Evolutionary conservation across 2,113 vertebrate species (phyloP).

Genomic region (Eulacestoma nigropectus): DNA sequence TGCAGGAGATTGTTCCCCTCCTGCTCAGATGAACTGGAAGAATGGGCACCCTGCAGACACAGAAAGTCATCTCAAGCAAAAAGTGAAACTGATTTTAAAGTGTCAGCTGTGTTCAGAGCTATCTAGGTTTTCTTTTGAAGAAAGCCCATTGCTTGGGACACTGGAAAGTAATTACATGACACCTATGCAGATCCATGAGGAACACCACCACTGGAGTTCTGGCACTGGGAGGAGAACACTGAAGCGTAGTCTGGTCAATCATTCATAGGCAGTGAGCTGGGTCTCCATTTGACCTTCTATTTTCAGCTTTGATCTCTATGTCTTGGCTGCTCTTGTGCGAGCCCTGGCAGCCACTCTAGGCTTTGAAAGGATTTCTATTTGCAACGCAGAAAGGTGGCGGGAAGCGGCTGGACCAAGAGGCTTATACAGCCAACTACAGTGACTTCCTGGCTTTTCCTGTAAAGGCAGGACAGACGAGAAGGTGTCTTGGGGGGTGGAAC

Average conservation of each 20-base stretch:
- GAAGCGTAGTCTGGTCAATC: background rate
- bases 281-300: background rate
- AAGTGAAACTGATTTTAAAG: background rate
- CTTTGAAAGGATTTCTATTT: background rate
- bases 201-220: background rate
- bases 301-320: background rate
- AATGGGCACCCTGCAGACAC: background rate
- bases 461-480: background rate
- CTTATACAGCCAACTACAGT: background rate
- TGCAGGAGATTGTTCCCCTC: background rate
- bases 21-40: background rate
- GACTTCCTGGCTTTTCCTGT: background rate
- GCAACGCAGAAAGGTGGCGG: background rate
- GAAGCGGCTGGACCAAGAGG: accelerated
- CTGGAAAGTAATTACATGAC: background rate
- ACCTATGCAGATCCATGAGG: background rate
- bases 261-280: background rate
- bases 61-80: background rate
- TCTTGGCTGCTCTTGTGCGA: background rate
- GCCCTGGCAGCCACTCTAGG: background rate
- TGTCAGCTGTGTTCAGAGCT: background rate
- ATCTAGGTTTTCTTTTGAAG: background rate
- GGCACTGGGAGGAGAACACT: background rate
- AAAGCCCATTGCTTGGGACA: background rate
- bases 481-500: background rate